phyloP scores from a whole-genome alignment of 2,797 vertebrate species.

The Cygnus olor region DNA sequence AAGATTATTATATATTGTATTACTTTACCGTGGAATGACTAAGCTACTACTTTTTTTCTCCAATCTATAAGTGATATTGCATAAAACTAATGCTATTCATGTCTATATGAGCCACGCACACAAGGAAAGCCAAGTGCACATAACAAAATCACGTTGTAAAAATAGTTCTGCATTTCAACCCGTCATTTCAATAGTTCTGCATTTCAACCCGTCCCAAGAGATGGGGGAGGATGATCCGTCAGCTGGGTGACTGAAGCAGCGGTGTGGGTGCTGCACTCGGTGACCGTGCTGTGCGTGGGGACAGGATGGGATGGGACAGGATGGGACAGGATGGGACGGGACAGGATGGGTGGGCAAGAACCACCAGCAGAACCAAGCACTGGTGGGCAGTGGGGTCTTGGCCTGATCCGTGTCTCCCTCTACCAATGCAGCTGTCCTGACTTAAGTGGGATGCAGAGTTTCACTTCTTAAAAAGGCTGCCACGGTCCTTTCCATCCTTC shows the following conservation, averaged over 20 bases:
- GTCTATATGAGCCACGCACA: background rate
- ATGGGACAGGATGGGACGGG: too few species aligned
- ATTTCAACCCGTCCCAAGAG: background rate
- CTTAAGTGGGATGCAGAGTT: background rate
- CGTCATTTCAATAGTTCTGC: background rate
- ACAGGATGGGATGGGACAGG: too few species aligned
- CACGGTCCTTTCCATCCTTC: background rate
- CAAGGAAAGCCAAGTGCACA: background rate
- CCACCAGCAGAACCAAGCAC: background rate
- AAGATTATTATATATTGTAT: background rate
- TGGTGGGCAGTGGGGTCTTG: rapidly evolving
- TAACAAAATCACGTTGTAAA: background rate
- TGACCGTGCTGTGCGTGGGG: background rate
- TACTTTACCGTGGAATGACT: background rate
- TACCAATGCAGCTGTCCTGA: background rate
- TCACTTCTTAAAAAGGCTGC: background rate
- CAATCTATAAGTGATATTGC: background rate
- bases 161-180: background rate
- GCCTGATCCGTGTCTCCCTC: background rate
- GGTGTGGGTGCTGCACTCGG: rapidly evolving
- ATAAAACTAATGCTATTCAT: background rate
- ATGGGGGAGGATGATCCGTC: background rate
- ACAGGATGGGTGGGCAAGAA: background rate
- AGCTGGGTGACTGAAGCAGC: background rate
- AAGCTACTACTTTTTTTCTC: background rate